Percentiles rank a stretch among this genome's conserved stretches.
These are phyloP conservation scores for Ia io DNA, from an alignment of 2,113 vertebrate genomes.

Conservation along the genomic window DNA sequence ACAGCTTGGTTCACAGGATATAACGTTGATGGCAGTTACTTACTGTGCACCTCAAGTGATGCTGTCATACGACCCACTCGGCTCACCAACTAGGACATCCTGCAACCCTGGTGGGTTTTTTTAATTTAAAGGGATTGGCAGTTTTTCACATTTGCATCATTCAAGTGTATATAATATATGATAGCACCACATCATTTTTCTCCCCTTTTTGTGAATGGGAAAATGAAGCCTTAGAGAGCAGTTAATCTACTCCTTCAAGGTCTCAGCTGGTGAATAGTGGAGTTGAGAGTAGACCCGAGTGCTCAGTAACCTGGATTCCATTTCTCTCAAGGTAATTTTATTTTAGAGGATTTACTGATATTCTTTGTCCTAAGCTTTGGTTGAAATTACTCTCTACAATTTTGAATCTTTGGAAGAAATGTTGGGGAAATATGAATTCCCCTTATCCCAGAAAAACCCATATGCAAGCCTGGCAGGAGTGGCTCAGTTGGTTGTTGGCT, in stretches of 20 bases:
- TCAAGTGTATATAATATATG: background rate
- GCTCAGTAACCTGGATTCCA: background rate
- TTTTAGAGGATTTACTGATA: background rate
- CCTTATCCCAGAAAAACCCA: background rate
- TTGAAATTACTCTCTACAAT: background rate
- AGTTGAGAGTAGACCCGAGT: background rate
- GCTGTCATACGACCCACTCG: background rate
- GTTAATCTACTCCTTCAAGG: background rate
- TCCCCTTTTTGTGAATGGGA: background rate
- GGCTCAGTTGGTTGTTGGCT: too few relatives aligned
- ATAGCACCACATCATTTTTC: background rate
- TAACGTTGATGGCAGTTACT: background rate
- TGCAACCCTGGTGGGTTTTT: background rate
- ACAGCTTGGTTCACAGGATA: background rate
- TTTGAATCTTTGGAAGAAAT: conserved; percentile 26
- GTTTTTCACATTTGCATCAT: background rate
- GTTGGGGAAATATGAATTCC: background rate
- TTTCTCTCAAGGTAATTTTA: background rate
- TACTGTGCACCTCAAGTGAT: background rate
- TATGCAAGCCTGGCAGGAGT: too few relatives aligned
- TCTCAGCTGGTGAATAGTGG: background rate
- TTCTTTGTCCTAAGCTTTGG: background rate
- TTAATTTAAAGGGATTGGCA: background rate
- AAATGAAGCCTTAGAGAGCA: background rate
- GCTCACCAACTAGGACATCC: background rate